These are phyloP conservation scores for Philonicus albiceps DNA, from an alignment of 2,888 invertebrate species.

Conservation along the genomic window DNA sequence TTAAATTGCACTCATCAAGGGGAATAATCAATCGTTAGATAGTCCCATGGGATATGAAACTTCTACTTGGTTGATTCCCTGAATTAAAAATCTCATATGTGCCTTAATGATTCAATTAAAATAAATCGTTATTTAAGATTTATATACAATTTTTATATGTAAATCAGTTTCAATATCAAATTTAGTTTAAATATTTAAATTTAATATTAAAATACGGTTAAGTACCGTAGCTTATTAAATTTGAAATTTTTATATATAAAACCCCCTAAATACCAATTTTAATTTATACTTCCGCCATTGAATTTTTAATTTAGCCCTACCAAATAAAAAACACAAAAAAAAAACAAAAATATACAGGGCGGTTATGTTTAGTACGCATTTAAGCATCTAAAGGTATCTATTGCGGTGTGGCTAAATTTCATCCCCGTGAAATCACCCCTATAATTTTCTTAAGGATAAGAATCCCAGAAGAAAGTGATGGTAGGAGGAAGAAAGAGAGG, in stretches of 20 bases:
- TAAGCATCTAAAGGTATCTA: not conserved
- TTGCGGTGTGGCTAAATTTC: conserved; percentile 3
- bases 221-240: too few relatives aligned
- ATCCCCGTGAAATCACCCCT: conserved; percentile 30
- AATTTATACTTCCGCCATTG: too few relatives aligned
- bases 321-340: too few relatives aligned
- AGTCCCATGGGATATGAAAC: not conserved
- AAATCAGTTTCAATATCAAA: too few relatives aligned
- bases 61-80: not conserved
- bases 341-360: not conserved
- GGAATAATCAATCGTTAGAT: not conserved
- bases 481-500: too few relatives aligned
- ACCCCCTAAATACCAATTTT: too few relatives aligned
- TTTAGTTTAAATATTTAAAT: too few relatives aligned
- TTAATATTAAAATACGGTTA: too few relatives aligned
- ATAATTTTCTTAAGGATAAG: not conserved
- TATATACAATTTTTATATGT: too few relatives aligned
- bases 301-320: too few relatives aligned
- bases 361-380: not conserved
- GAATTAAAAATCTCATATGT: not conserved
- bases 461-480: not conserved
- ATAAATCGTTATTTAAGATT: not conserved
- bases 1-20: not conserved
- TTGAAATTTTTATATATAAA: too few relatives aligned
- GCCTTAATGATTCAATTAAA: conserved; percentile 9